A percentile compares a stretch with the other conserved stretches of the same genome.
phyloP scores from a whole-genome alignment of 2,797 vertebrate genomes.

The Galago senegalensis region DNA sequence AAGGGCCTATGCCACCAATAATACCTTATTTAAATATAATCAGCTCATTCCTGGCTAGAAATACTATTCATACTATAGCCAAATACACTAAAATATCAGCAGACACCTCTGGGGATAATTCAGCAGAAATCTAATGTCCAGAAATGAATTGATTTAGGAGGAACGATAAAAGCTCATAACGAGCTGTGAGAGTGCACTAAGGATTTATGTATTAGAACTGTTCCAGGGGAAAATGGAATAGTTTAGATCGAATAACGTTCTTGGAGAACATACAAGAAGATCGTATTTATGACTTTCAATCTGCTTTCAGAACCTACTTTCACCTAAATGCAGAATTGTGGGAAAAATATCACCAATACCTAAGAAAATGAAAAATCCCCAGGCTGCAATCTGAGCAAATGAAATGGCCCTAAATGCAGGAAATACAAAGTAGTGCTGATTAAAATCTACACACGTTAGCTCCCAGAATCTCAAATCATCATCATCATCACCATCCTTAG shows the following conservation, averaged over 20 bases:
- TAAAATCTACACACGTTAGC: not conserved
- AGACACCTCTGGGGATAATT: slow-evolving; percentile 42
- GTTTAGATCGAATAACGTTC: slow-evolving; percentile 3
- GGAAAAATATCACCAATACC: not conserved
- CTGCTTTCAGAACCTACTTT: slow-evolving; percentile 21
- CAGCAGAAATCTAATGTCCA: slow-evolving; percentile 43
- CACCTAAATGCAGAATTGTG: not conserved
- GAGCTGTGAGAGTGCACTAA: not conserved
- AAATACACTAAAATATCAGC: slow-evolving; percentile 65
- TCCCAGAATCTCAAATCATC: not conserved
- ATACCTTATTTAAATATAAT: slow-evolving; percentile 65
- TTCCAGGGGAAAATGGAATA: not conserved
- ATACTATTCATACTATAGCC: slow-evolving; percentile 17
- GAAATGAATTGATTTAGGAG: slow-evolving; percentile 46
- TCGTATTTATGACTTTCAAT: slow-evolving; percentile 8
- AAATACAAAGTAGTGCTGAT: not conserved
- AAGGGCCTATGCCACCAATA: slow-evolving; percentile 31
- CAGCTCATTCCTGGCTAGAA: slow-evolving; percentile 63
- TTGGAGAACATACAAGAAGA: not conserved
- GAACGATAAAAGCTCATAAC: slow-evolving; percentile 20
- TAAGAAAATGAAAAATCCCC: slow-evolving; percentile 33
- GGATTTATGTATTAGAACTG: not conserved
- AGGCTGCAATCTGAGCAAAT: not conserved
- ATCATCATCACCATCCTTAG: not conserved
- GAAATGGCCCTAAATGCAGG: not conserved